Percentiles rank a stretch among this genome's conserved stretches.
Conservation (phyloP, 2,113 vertebrate species). For the Eleginops maclovinus region DNA sequence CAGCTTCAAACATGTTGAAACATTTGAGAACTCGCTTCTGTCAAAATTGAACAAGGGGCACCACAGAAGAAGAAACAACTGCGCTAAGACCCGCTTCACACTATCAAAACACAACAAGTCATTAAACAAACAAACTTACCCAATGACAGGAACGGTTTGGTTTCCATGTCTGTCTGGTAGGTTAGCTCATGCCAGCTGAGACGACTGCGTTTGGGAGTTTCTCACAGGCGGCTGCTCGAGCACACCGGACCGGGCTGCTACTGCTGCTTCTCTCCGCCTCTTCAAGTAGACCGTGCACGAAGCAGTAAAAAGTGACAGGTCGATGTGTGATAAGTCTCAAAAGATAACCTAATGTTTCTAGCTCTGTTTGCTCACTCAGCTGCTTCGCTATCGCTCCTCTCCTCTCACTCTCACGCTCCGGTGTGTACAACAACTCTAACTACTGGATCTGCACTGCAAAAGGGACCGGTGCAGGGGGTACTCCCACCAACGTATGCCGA, state of each 20-base stretch:
- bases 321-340: constrained; percentile 66
- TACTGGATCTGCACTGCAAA: constrained; percentile 82
- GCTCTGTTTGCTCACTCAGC: constrained; percentile 72
- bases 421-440: constrained; percentile 78
- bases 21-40: constrained; percentile 59
- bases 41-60: constrained; percentile 39
- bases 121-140: constrained; percentile 80
- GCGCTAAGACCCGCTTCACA: constrained; percentile 26
- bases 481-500: constrained; percentile 72
- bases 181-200: constrained; percentile 88
- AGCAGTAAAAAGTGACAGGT: constrained; percentile 75
- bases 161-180: constrained; percentile 82
- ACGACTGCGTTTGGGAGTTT: constrained; percentile 72
- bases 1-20: constrained; percentile 30
- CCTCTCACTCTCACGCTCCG: constrained; percentile 14
- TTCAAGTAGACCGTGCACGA: constrained; percentile 51
- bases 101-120: not conserved
- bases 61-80: not conserved
- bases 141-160: constrained; percentile 88
- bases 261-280: constrained; percentile 17
- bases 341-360: constrained; percentile 77
- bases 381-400: constrained; percentile 46
- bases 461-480: constrained; percentile 82
- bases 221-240: constrained; percentile 55
- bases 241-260: constrained; percentile 44